Evolutionary conservation across 1,140 invertebrate genomes (phyloP).

Genomic region (Cryptotermes secundus): DNA sequence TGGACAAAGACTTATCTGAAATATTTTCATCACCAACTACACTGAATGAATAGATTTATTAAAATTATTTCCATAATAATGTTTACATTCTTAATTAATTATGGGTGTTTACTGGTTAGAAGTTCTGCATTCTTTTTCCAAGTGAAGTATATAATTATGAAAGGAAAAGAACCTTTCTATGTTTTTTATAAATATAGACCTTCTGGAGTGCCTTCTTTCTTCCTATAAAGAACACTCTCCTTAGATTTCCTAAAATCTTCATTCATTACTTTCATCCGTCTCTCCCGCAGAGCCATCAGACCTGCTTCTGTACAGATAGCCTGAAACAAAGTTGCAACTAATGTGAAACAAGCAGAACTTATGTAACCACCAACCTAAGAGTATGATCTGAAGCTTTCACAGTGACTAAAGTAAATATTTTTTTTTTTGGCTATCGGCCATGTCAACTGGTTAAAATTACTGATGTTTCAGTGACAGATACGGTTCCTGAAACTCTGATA

Average conservation of each 20-base stretch:
- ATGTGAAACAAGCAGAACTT: background rate
- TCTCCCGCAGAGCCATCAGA: conserved; percentile 93
- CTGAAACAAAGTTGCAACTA: conserved; percentile 52
- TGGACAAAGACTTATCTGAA: no score
- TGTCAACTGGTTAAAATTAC: no score
- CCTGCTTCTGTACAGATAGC: conserved; percentile 99
- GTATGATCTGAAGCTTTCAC: no score
- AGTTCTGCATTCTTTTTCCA: background rate
- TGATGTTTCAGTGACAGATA: no score
- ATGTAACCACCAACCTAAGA: background rate
- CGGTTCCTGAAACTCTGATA: no score
- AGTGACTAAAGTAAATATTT: no score
- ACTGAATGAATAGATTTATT: background rate
- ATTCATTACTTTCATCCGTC: conserved; percentile 99
- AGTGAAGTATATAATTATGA: background rate
- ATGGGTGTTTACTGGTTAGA: no score
- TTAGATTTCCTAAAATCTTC: conserved; percentile 99
- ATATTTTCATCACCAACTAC: no score
- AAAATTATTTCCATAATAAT: background rate
- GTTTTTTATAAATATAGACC: conserved; percentile 92
- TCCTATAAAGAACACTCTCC: conserved; percentile 98
- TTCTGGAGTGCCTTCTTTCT: conserved; percentile 99
- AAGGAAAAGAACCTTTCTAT: background rate
- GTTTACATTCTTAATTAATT: no score
- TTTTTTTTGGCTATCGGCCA: no score